phyloP scores from a whole-genome alignment of 1,140 invertebrate genomes.

The Drosophila sulfurigaster region DNA sequence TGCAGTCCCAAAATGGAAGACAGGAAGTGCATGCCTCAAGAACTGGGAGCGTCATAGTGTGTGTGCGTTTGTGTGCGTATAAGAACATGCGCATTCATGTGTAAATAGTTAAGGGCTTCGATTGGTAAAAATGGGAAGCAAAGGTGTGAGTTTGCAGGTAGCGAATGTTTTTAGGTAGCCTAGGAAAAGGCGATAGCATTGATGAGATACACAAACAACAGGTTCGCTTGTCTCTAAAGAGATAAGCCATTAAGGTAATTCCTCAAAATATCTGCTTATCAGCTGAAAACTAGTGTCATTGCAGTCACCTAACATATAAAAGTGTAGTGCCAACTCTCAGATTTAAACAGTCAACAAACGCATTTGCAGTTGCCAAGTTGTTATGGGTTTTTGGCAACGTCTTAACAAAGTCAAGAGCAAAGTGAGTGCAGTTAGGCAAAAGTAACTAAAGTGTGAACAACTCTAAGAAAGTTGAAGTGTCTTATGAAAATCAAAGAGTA shows the following conservation, averaged over 20 bases:
- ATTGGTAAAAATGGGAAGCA: slow-evolving; percentile 19
- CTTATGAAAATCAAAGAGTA: background rate
- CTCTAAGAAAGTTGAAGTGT: background rate
- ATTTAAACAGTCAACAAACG: slow-evolving; percentile 44
- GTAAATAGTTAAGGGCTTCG: slow-evolving; percentile 66
- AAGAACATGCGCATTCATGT: slow-evolving; percentile 73
- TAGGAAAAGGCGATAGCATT: slow-evolving; percentile 47
- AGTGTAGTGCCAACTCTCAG: background rate
- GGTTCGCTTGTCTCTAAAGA: slow-evolving; percentile 13
- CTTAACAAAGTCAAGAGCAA: slow-evolving; percentile 31
- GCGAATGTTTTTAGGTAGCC: slow-evolving; percentile 59
- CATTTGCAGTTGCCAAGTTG: slow-evolving; percentile 4
- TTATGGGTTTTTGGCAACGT: slow-evolving; percentile 55
- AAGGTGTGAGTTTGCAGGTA: slow-evolving; percentile 36
- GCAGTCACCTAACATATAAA: slow-evolving; percentile 51
- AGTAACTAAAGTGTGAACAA: background rate
- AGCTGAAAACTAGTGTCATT: slow-evolving; percentile 16
- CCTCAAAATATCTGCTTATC: slow-evolving; percentile 51
- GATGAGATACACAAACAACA: slow-evolving; percentile 32
- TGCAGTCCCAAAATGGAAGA: slow-evolving; percentile 39
- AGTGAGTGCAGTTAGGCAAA: background rate
- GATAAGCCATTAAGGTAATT: slow-evolving; percentile 45
- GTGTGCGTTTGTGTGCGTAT: slow-evolving; percentile 39
- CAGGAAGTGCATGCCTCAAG: slow-evolving; percentile 66
- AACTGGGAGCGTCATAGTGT: slow-evolving; percentile 5